Percentiles rank a stretch among this genome's conserved stretches.
Evolutionary conservation across 2,888 invertebrate genomes (phyloP).

Genomic region (Macrosoma leucophasiata): DNA sequence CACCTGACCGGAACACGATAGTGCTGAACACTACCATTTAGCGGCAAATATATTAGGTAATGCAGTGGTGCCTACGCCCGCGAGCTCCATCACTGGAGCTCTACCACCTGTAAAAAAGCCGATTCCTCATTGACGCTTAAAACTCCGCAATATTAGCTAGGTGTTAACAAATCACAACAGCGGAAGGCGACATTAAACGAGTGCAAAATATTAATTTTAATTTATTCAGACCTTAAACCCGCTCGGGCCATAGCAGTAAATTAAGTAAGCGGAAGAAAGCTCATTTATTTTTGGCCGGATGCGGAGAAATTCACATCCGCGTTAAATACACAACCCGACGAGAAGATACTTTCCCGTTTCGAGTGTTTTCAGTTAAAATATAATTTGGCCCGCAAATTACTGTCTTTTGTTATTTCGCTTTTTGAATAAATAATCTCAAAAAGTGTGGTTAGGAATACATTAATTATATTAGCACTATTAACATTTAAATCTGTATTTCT

Average conservation of each 20-base stretch:
- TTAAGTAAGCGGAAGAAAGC: slow-evolving; percentile 74
- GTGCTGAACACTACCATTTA: too few relatives aligned
- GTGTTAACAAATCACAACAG: slow-evolving; percentile 56
- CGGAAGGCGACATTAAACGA: slow-evolving; percentile 51
- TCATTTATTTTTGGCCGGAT: slow-evolving; percentile 74
- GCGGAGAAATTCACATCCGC: slow-evolving; percentile 72
- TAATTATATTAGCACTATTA: too few relatives aligned
- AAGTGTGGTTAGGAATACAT: too few relatives aligned
- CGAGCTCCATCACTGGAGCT: too few relatives aligned
- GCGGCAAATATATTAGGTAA: too few relatives aligned
- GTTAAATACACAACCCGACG: slow-evolving; percentile 69
- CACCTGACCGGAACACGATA: too few relatives aligned
- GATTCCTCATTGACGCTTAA: too few relatives aligned
- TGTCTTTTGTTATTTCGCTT: slow-evolving; percentile 69
- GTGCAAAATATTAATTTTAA: slow-evolving; percentile 69
- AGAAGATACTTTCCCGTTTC: slow-evolving; percentile 53
- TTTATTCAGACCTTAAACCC: slow-evolving; percentile 61
- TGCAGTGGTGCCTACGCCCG: too few relatives aligned
- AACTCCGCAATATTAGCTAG: too few relatives aligned
- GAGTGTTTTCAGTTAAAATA: slow-evolving; percentile 69
- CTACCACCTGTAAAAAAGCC: too few relatives aligned
- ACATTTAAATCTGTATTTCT: too few relatives aligned
- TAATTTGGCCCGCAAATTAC: slow-evolving; percentile 65
- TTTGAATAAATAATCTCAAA: too few relatives aligned
- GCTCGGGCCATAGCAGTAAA: slow-evolving; percentile 59